Conservation (phyloP, 2,113 vertebrate species). For the Bufo gargarizans region DNA sequence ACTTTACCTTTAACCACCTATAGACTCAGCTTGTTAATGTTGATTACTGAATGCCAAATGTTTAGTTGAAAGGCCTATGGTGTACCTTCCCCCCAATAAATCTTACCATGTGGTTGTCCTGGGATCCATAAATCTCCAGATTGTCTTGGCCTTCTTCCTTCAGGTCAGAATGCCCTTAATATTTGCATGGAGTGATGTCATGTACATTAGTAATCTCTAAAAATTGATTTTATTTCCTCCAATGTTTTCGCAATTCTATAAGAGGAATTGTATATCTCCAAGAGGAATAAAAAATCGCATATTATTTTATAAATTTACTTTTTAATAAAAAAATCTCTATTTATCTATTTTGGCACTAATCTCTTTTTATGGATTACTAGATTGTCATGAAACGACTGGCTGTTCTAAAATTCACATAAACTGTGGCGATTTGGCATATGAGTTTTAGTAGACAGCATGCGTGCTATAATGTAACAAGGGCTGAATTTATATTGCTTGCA, state of each 20-base stretch:
- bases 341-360: background rate
- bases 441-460: background rate
- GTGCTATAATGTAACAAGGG: background rate
- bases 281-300: too few species aligned
- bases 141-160: background rate
- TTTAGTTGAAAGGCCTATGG: background rate
- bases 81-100: background rate
- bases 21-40: background rate
- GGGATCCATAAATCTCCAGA: background rate
- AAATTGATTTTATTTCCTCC: background rate
- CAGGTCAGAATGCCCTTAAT: background rate
- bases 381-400: background rate
- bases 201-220: background rate
- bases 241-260: background rate
- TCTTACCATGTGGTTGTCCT: background rate
- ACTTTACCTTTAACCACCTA: background rate
- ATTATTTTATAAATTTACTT: too few species aligned
- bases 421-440: background rate
- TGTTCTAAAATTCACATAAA: background rate
- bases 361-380: constrained; percentile 13
- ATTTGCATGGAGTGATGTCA: background rate
- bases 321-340: background rate
- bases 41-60: background rate
- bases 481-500: background rate
- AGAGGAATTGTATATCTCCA: too few species aligned